phyloP scores from a whole-genome alignment of 2,113 vertebrate species.

The Hemiprocne comata region DNA sequence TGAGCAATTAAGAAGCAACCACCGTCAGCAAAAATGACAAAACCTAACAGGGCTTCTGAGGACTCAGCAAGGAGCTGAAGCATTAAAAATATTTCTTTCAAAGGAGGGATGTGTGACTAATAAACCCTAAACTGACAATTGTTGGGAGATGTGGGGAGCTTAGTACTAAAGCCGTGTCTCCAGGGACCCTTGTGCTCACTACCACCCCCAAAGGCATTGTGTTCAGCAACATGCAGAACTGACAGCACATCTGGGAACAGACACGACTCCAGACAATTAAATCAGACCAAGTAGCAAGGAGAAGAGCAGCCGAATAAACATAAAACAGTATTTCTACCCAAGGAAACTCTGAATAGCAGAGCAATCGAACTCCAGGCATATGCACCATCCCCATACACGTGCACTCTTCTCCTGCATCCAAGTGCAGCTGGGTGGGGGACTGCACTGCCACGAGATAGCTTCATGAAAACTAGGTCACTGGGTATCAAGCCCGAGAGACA shows the following conservation, averaged over 20 bases:
- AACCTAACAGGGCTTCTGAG: background rate
- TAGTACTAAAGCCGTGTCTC: background rate
- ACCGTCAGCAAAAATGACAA: background rate
- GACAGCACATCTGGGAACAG: background rate
- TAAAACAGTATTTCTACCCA: background rate
- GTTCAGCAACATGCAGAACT: background rate
- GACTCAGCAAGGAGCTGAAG: background rate
- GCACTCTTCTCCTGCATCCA: background rate
- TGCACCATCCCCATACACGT: background rate
- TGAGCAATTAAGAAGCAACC: constrained; percentile 21
- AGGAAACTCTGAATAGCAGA: background rate
- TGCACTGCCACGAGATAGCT: background rate
- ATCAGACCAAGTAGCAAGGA: background rate
- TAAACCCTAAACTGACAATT: background rate
- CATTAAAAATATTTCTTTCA: background rate
- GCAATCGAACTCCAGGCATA: background rate
- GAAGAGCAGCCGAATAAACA: constrained; percentile 8
- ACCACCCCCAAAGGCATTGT: background rate
- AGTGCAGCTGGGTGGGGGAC: background rate
- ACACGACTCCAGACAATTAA: background rate
- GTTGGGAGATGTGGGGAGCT: background rate
- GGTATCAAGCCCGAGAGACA: background rate
- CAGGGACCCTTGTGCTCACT: background rate
- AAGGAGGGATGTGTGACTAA: background rate
- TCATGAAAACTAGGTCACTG: constrained; percentile 11